A percentile compares a stretch with the other conserved stretches of the same genome.
phyloP scores from a whole-genome alignment of 2,888 invertebrate species.

The Campoplex nolae region DNA sequence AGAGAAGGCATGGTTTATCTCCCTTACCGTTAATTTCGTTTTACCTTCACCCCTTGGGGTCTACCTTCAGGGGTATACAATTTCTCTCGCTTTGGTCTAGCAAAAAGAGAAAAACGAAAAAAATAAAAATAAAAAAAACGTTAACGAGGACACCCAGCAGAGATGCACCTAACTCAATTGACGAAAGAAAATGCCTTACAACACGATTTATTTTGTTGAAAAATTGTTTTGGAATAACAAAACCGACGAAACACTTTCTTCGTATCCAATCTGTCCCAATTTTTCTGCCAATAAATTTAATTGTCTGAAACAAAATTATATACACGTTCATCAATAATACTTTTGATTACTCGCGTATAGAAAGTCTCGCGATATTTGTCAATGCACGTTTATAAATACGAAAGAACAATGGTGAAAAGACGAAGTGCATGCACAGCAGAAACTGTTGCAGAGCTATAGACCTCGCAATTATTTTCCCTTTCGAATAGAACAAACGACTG shows the following conservation, averaged over 20 bases:
- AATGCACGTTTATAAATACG: not conserved
- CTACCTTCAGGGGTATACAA: conserved; percentile 18
- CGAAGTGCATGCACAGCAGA: not conserved
- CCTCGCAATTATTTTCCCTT: not conserved
- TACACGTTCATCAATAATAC: no score
- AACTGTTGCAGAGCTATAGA: not conserved
- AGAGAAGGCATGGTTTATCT: conserved; percentile 40
- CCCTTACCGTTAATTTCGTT: conserved; percentile 35
- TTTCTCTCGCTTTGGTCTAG: conserved; percentile 9
- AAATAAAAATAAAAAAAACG: conserved; percentile 9
- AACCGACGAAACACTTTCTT: not conserved
- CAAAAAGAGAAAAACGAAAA: not conserved
- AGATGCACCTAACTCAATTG: conserved; percentile 39
- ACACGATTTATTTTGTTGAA: conserved; percentile 4
- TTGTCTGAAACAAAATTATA: not conserved
- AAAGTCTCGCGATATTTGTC: not conserved
- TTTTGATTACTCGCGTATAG: no score
- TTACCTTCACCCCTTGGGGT: conserved; percentile 22
- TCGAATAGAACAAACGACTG: not conserved
- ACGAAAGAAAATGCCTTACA: conserved; percentile 10
- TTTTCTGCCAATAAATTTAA: conserved; percentile 21
- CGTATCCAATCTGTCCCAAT: not conserved
- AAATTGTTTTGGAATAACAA: not conserved
- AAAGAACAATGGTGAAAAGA: not conserved
- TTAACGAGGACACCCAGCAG: conserved; percentile 12